These are phyloP conservation scores for Gryllus bimaculatus DNA, from an alignment of 1,140 invertebrate species.

Conservation along the genomic window DNA sequence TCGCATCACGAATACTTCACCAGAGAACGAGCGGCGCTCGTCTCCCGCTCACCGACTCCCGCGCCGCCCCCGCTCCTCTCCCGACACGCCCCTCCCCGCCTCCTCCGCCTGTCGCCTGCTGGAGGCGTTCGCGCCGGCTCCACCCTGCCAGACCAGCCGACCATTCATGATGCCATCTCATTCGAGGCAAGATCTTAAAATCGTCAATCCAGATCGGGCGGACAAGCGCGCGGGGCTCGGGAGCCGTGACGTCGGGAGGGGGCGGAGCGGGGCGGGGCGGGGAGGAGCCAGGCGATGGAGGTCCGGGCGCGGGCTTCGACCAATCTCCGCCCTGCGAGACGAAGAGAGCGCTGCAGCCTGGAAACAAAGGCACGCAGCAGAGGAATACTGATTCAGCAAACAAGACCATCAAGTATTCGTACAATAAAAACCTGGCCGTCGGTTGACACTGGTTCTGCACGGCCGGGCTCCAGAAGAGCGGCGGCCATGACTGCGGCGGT, in stretches of 20 bases:
- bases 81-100: not conserved
- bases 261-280: not conserved
- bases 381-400: not conserved
- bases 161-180: constrained; percentile 11
- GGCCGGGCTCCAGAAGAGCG: not conserved
- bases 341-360: not conserved
- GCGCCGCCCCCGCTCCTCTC: too few relatives aligned
- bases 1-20: constrained; percentile 1
- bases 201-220: constrained; percentile 11
- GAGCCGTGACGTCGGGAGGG: not conserved
- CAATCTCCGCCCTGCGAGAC: not conserved
- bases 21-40: not conserved
- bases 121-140: not conserved
- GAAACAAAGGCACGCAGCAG: not conserved
- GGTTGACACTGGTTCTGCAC: not conserved
- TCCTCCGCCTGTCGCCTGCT: not conserved
- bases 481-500: not conserved
- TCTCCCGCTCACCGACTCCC: not conserved
- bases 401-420: not conserved
- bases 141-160: not conserved
- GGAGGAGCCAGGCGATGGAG: not conserved
- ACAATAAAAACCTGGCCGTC: not conserved
- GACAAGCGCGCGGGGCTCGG: not conserved
- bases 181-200: constrained; percentile 12
- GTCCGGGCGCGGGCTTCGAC: not conserved